phyloP scores from a whole-genome alignment of 2,113 vertebrate species.

The Tringa solitaria region DNA sequence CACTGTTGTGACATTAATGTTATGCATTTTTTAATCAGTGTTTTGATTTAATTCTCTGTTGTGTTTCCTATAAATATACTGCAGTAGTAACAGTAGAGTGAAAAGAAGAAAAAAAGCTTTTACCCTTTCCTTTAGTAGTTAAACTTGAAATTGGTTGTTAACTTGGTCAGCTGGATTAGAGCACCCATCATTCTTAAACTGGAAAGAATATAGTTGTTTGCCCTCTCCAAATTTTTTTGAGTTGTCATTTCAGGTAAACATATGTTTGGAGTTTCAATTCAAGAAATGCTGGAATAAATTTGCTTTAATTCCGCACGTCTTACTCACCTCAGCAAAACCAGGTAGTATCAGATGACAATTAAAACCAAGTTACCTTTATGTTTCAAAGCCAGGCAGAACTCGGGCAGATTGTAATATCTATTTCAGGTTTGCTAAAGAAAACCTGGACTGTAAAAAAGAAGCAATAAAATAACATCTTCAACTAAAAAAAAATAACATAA shows the following conservation, averaged over 20 bases:
- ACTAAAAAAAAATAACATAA: neutral
- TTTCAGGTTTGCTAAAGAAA: neutral
- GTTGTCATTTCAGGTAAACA: conserved; percentile 11
- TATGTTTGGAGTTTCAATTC: neutral
- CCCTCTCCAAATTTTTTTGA: neutral
- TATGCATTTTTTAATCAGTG: conserved; percentile 85
- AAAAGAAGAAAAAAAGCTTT: conserved; percentile 19
- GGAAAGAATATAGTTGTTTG: neutral
- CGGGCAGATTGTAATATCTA: neutral
- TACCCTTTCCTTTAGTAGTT: conserved; percentile 14
- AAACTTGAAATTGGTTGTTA: conserved; percentile 37
- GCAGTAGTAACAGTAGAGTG: conserved; percentile 16
- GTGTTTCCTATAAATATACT: conserved; percentile 48
- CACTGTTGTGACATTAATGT: conserved; percentile 82
- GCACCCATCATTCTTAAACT: neutral
- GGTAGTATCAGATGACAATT: neutral
- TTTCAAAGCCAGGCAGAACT: neutral
- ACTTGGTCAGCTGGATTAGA: conserved; percentile 2
- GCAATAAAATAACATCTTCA: neutral
- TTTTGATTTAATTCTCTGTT: conserved; percentile 85
- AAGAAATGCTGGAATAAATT: conserved; percentile 15
- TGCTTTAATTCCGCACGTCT: neutral
- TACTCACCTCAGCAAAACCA: neutral
- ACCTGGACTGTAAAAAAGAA: neutral
- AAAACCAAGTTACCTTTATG: neutral